phyloP scores from a whole-genome alignment of 2,888 invertebrate genomes.

The Morpho deidamia region DNA sequence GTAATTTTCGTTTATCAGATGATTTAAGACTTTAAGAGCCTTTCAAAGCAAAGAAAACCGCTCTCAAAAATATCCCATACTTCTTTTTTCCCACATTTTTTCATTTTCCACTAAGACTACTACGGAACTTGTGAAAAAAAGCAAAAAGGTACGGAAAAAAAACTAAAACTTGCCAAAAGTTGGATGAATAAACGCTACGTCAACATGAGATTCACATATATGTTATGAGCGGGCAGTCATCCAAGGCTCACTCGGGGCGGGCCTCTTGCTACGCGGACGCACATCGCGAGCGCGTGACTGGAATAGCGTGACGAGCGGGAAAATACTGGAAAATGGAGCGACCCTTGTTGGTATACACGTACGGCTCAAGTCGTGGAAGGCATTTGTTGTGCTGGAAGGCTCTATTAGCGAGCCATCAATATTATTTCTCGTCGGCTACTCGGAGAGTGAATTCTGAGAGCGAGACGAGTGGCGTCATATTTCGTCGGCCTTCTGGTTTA shows the following conservation, averaged over 20 bases:
- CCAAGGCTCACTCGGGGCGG: neutral
- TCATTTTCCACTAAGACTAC: too few species aligned
- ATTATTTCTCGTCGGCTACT: neutral
- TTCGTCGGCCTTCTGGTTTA: too few species aligned
- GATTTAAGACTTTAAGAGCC: too few species aligned
- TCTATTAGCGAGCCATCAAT: neutral
- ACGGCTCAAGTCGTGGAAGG: neutral
- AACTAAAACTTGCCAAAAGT: too few species aligned
- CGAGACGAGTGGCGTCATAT: neutral
- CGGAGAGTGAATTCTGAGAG: neutral
- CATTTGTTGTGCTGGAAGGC: neutral
- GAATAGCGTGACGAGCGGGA: neutral
- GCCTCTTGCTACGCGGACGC: slow-evolving; percentile 8
- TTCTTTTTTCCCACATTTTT: too few species aligned
- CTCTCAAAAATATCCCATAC: too few species aligned
- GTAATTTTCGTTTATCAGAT: too few species aligned
- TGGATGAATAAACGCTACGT: neutral
- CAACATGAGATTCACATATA: neutral
- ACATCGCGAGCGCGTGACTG: slow-evolving; percentile 9
- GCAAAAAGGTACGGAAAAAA: too few species aligned
- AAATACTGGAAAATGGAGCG: neutral
- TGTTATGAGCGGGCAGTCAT: neutral
- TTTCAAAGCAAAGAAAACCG: too few species aligned
- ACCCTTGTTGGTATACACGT: neutral
- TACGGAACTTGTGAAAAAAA: too few species aligned